Evolutionary conservation across 2,888 invertebrate genomes (phyloP), one percentile per base, ranked within the genome.

Genomic region (Phortica magna): DNA sequence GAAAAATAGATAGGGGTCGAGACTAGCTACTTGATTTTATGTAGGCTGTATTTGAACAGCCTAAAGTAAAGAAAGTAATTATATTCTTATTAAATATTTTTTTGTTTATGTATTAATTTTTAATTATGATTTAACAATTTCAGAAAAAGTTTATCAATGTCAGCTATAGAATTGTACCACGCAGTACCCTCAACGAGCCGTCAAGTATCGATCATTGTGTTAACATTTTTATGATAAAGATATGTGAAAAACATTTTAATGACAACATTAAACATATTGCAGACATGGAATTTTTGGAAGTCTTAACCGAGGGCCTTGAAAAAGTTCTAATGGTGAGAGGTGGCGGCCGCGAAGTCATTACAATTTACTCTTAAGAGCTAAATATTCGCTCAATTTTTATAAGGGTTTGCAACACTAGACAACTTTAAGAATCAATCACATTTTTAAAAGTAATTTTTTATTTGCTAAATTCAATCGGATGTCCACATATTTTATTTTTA

Each of bases 241-340:
- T 42, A 2, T 53, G 7, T 74, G n/a, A 73, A 41, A 67, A 14
- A 5, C n/a, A 7, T 41, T 64, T 43, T 41, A 22, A 19, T 22
- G 0, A 22, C 3, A 9, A 70, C 14, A 43, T n/a, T 68, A 71
- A 59, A 9, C 3, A 72, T 68, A 67, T 81, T 76, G 61, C 77
- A 98, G 98, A 99, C 93, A 99, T 99, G 99, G 98, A 99, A 93
- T 99, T 99, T 94, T 94, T 99, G 93, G 99, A 99, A 93, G 98
- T 99, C 84, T 94, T 99, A 89, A 99, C 99, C 75, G 99, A 99
- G 93, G 98, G 98, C 59, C 94, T 99, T 92, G 98, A 98, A 92
- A 95, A 98, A 91, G 98, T 99, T 89, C 94, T 99, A 89, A 98
- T 99, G 97, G 99, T 99, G 87, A 95, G 98, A 91, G 99, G 99